Evolutionary conservation across 2,888 invertebrate genomes (phyloP), one percentile per base, ranked within the genome.

Genomic region (Torymus auratus): DNA sequence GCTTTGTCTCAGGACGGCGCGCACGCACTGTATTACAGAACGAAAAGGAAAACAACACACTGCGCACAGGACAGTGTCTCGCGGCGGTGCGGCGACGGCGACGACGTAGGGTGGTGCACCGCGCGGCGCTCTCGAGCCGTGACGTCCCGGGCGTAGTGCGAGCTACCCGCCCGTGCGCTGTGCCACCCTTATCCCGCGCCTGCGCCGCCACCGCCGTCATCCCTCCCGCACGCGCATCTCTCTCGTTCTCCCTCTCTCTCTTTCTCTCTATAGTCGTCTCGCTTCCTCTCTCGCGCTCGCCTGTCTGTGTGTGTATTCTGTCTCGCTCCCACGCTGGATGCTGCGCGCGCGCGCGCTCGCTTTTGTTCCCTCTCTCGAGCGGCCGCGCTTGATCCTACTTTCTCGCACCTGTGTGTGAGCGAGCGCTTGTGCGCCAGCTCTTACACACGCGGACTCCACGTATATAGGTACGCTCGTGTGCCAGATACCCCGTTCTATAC

Each of bases 141-240:
- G 85, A 87, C 86, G 89, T 90, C 90, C 90, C 90, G 90, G 90
- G 90, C 89, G 90, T 88, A 88, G 89, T 89, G 41, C 41, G 89
- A 89, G 88, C 89, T 88, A 86, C 87, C 87, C 87, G 85, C 87
- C 87, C 86, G 85, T 87, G 87, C 86, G 88, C 88, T 88, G 87
- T 88, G 89, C 88, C 88, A 88, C 86, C 88, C 87, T 85, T 85
- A 85, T 85, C 85, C 85, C 85, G 89, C 89, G 90, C 88, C 84
- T 86, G 89, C 90, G 85, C 84, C 80, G 41, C 41, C 41, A 41
- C 41, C 41, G 41, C 41, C 41, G 41, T 41, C 41, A 41, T 41
- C 41, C 80, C 82, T 84, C 85, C 86, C 85, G 84, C 86, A 80
- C 83, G 17, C 55, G 41, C 41, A 41, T 41, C n/a, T 15, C 52